Evolutionary conservation across 2,113 vertebrate species (phyloP), one percentile per base, ranked within the genome.

Genomic region (Leucopsar rothschildi): DNA sequence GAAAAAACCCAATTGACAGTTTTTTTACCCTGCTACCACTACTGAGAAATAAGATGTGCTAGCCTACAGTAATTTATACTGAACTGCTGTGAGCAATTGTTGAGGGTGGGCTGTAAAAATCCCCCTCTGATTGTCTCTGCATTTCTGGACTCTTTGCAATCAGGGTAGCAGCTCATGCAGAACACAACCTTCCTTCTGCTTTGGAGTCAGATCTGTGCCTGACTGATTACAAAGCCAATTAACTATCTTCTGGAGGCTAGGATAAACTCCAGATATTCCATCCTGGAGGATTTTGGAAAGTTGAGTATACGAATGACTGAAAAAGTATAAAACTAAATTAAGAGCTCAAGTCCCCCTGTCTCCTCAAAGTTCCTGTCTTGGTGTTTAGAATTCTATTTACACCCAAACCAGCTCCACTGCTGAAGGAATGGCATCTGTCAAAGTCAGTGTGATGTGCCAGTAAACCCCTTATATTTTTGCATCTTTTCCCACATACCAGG

Each of bases 361-460:
- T 90, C 88, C 71, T 88, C 70, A 69, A 71, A 85, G 86, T 73
- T 64, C 44, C 49, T 88, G 10, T 42, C 66, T 47, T 52, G 35
- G 22, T 94, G 82, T 90, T 92, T 73, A 73, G 68, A 95, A 93
- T 93, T 86, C 68, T 91, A 15, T 77, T 94, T 96, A 28, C 79
- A 85, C 68, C 56, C 76, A 92, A 56, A 65, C 7, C 75, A 73
- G 47, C 61, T 77, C 79, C 35, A 28, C 78, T 94, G 66, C 71
- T 0, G 7, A 94, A 86, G 71, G 55, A 95, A 93, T 63, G 80
- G 56, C 82, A 96, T 85, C 85, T 96, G 92, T 95, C 75, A 83
- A 82, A 94, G 64, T 83, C 88, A 66, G 2, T 29, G 35, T 90
- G 91, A 94, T 70, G 44, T 95, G 89, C 94, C 95, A 95, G 73